A percentile compares a stretch with the other conserved stretches of the same genome.
These are phyloP conservation scores for Gymnocephalus cernua DNA, from an alignment of 2,113 vertebrate genomes.

Conservation along the genomic window DNA sequence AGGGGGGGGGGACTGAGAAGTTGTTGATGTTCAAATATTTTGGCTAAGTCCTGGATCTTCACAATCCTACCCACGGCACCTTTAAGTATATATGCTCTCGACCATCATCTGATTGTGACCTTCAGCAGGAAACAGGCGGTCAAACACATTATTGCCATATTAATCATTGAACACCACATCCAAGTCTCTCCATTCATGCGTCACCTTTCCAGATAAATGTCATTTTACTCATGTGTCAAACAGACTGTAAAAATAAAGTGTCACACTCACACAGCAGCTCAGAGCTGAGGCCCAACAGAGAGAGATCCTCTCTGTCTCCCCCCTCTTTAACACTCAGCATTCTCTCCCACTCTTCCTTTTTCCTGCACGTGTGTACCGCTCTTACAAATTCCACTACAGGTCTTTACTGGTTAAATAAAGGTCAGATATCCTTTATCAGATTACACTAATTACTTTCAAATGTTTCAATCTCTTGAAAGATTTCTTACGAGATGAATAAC, in stretches of 20 bases:
- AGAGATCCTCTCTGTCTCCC: background rate
- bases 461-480: background rate
- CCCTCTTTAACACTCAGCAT: background rate
- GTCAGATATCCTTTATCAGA: background rate
- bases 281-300: background rate
- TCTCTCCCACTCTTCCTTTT: background rate
- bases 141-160: background rate
- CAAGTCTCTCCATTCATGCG: background rate
- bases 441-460: background rate
- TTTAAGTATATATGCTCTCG: too few species aligned
- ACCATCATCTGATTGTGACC: background rate
- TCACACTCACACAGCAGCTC: too few species aligned
- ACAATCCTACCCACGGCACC: too few species aligned
- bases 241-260: too few species aligned
- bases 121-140: background rate
- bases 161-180: background rate
- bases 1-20: too few species aligned
- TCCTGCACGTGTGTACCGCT: background rate
- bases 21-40: too few species aligned
- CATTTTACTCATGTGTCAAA: slow-evolving; percentile 1
- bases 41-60: too few species aligned
- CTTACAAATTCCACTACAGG: background rate
- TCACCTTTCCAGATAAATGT: slow-evolving; percentile 28
- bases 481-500: background rate
- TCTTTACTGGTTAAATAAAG: background rate